phyloP scores from a whole-genome alignment of 2,888 invertebrate genomes.

The Hirtodrosophila duncani region DNA sequence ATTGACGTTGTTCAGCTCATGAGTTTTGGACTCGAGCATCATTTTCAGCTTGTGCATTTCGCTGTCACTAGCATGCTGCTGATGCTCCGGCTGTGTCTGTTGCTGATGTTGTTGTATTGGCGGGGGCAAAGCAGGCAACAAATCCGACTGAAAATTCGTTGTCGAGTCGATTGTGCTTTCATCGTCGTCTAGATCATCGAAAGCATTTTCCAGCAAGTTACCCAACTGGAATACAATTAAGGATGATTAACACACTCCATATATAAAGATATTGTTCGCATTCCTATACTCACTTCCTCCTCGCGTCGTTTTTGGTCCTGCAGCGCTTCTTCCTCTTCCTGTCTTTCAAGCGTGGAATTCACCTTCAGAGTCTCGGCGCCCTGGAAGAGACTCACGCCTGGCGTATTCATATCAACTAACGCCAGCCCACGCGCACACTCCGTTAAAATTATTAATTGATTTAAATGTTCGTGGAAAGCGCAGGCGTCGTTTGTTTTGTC shows the following conservation, averaged over 20 bases:
- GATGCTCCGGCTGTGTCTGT: slow-evolving; percentile 14
- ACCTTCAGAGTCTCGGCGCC: slow-evolving; percentile 83
- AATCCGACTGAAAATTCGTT: slow-evolving; percentile 75
- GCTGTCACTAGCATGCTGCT: slow-evolving; percentile 36
- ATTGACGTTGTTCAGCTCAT: slow-evolving; percentile 78
- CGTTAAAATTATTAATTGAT: slow-evolving; percentile 5
- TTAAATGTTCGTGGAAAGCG: slow-evolving; percentile 40
- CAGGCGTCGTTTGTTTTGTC: slow-evolving; percentile 27
- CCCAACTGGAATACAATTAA: slow-evolving; percentile 79
- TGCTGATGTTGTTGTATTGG: slow-evolving; percentile 10
- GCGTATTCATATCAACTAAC: slow-evolving; percentile 80
- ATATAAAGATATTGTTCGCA: too few relatives aligned
- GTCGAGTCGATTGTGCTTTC: slow-evolving; percentile 82
- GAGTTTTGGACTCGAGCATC: slow-evolving; percentile 78
- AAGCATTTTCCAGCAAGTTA: slow-evolving; percentile 83
- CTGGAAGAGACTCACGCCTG: slow-evolving; percentile 85
- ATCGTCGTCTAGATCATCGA: slow-evolving; percentile 85
- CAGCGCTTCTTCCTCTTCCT: slow-evolving; percentile 84
- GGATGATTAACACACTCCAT: background rate
- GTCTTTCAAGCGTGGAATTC: slow-evolving; percentile 82
- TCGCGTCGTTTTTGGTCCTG: slow-evolving; percentile 84
- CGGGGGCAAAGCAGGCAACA: slow-evolving; percentile 28
- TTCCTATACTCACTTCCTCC: slow-evolving; percentile 82
- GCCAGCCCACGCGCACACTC: background rate
- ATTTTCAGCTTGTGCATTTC: slow-evolving; percentile 69